Conservation (phyloP, 2,113 vertebrate species). For the Hydrolagus affinis region DNA sequence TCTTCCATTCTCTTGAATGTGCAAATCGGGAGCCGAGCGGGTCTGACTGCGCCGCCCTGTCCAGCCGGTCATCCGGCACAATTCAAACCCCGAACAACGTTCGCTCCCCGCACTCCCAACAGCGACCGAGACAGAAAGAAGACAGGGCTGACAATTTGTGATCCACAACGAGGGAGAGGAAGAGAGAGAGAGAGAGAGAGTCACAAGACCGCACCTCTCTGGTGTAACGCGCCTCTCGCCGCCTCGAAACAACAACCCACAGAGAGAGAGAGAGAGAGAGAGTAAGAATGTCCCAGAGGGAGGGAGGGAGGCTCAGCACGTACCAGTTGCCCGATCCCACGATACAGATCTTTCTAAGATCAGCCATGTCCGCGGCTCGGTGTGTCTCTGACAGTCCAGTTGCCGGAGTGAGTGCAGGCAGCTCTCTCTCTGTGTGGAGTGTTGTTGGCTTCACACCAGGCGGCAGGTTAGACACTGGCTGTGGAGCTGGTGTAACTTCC, state of each 20-base stretch:
- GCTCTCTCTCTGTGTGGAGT: background rate
- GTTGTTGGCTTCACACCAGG: background rate
- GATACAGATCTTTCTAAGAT: constrained; percentile 58
- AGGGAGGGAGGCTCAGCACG: no score
- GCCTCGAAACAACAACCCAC: no score
- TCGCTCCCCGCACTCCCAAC: no score
- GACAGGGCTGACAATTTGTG: background rate
- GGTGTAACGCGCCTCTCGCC: background rate
- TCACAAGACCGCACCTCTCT: background rate
- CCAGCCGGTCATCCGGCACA: no score
- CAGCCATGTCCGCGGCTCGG: constrained; percentile 37
- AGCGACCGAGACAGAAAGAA: no score
- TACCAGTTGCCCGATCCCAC: constrained; percentile 76
- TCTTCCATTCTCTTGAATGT: no score
- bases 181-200: background rate
- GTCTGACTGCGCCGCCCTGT: no score
- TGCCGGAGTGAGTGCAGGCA: no score
- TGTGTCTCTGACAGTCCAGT: background rate
- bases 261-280: no score
- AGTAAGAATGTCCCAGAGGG: background rate
- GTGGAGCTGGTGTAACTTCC: constrained; percentile 13
- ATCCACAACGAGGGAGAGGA: background rate
- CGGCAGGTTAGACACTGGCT: background rate
- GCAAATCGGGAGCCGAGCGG: no score
- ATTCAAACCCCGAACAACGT: no score